Evolutionary conservation across 2,888 invertebrate genomes (phyloP).

Genomic region (Cosmia pyralina): DNA sequence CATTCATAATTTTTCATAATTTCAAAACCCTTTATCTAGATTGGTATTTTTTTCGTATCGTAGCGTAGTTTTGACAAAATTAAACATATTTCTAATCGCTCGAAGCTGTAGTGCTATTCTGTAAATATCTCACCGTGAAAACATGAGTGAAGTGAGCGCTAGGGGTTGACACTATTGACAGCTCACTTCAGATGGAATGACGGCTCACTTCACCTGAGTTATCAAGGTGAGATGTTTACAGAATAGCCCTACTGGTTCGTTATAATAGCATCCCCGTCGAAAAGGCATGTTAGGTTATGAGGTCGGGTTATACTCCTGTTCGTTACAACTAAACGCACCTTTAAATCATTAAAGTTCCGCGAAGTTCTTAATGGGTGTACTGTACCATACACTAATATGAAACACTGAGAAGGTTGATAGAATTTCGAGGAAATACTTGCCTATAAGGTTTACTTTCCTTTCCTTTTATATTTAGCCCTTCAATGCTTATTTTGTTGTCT

Average conservation of each 20-base stretch:
- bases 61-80: background rate
- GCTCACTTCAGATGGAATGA: no score
- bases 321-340: slow-evolving; percentile 25
- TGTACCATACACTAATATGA: slow-evolving; percentile 16
- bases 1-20: background rate
- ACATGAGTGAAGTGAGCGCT: no score
- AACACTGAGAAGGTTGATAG: slow-evolving; percentile 9
- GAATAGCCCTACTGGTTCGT: no score
- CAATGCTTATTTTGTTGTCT: background rate
- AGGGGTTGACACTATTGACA: no score
- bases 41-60: background rate
- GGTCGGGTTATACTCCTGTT: slow-evolving; percentile 15
- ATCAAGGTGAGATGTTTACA: no score
- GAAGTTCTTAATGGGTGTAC: slow-evolving; percentile 33
- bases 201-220: no score
- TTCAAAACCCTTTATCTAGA: background rate
- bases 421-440: slow-evolving; percentile 3
- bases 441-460: background rate
- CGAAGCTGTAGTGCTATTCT: no score
- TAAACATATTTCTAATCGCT: background rate
- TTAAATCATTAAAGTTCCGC: slow-evolving; percentile 42
- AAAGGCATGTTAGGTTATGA: background rate
- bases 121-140: no score
- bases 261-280: background rate
- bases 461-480: background rate